Conservation (phyloP, 1,140 invertebrate genomes). For the Dolichoris vasculosae region DNA sequence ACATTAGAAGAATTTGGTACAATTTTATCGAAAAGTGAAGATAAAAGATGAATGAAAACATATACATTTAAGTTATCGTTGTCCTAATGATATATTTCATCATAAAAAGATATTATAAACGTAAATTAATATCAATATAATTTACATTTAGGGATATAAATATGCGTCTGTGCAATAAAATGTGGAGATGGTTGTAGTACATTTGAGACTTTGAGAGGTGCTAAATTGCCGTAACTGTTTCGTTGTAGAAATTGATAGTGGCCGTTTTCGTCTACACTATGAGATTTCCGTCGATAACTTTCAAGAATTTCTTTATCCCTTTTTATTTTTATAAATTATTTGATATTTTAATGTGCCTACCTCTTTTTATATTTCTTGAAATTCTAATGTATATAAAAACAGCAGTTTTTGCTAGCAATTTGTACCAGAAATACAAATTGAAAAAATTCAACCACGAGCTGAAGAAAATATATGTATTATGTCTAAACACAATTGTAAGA, state of each 20-base stretch:
- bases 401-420: not conserved
- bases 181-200: conserved; percentile 1
- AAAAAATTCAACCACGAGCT: not conserved
- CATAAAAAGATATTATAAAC: not conserved
- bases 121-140: not conserved
- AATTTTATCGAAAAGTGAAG: conserved; percentile 6
- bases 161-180: conserved; percentile 6
- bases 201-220: conserved; percentile 29
- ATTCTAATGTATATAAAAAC: conserved; percentile 20
- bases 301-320: not conserved
- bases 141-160: not conserved
- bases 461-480: conserved; percentile 2
- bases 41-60: not conserved
- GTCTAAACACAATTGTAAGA: not conserved
- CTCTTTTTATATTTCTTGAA: not conserved
- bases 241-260: conserved; percentile 50
- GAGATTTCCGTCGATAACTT: conserved; percentile 2
- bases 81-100: not conserved
- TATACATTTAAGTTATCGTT: not conserved
- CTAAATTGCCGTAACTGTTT: conserved; percentile 51
- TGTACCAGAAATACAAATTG: not conserved
- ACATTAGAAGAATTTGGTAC: conserved; percentile 1
- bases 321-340: conserved; percentile 20
- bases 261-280: conserved; percentile 27
- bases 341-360: not conserved